Evolutionary conservation across 2,797 vertebrate genomes (phyloP).

Genomic region (Brachyrhaphis roseni): DNA sequence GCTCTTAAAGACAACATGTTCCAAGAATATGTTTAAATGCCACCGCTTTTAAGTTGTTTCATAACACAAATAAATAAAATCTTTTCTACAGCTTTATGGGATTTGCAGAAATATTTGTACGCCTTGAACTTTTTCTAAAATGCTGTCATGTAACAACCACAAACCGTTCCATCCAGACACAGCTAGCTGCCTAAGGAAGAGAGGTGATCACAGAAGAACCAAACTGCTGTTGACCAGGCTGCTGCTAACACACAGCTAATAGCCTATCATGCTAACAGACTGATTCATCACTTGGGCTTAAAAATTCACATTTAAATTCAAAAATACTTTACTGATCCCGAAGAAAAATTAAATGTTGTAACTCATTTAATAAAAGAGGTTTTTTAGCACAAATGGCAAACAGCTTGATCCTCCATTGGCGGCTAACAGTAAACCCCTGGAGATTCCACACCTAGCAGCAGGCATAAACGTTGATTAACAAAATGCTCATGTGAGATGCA

Average conservation of each 20-base stretch:
- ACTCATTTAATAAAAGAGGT: no score
- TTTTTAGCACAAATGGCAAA: background rate
- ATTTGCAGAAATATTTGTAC: background rate
- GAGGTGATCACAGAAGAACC: no score
- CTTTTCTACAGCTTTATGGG: slow-evolving; percentile 6
- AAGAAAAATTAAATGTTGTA: no score
- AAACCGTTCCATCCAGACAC: background rate
- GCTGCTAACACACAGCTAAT: no score
- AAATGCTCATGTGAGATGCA: background rate
- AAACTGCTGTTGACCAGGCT: no score
- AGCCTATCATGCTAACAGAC: no score
- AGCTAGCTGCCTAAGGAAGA: no score
- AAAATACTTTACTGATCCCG: no score
- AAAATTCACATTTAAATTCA: no score
- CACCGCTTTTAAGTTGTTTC: background rate
- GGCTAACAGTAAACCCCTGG: background rate
- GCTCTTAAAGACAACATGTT: slow-evolving; percentile 1
- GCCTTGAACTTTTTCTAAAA: background rate
- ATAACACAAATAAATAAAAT: background rate
- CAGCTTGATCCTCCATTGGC: background rate
- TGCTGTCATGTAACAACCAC: background rate
- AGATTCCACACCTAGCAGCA: background rate
- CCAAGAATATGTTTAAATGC: background rate
- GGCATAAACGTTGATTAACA: background rate
- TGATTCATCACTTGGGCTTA: no score